Conservation (phyloP, 2,888 invertebrate species). For the Idaea dimidiata region DNA sequence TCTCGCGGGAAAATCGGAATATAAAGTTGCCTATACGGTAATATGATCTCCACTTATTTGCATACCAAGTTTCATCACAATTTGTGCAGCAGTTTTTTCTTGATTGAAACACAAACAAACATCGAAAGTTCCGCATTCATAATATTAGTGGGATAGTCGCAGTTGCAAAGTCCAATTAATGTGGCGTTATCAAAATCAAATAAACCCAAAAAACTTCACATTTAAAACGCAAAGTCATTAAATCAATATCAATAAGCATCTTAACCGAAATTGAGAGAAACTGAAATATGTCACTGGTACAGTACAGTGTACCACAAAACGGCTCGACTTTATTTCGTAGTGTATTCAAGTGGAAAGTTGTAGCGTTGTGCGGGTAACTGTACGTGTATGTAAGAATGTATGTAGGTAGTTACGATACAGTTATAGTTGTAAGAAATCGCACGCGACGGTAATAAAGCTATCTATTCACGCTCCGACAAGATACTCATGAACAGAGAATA, state of each 20-base stretch:
- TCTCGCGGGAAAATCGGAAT: too few relatives aligned
- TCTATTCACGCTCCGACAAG: background rate
- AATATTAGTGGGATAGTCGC: too few relatives aligned
- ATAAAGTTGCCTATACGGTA: too few relatives aligned
- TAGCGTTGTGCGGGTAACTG: background rate
- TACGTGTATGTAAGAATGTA: background rate
- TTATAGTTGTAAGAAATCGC: background rate
- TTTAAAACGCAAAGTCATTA: too few relatives aligned
- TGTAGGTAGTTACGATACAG: background rate
- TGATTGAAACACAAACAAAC: too few relatives aligned
- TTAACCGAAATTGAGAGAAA: background rate
- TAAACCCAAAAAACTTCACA: too few relatives aligned
- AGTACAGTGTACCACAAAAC: background rate
- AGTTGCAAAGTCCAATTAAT: too few relatives aligned
- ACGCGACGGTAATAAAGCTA: background rate
- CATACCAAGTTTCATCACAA: too few relatives aligned
- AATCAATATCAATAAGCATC: background rate
- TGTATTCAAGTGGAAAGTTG: background rate
- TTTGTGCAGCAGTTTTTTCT: too few relatives aligned
- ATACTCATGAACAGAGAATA: background rate
- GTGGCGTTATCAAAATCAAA: too few relatives aligned
- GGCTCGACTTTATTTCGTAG: background rate
- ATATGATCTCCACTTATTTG: too few relatives aligned
- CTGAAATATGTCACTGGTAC: background rate
- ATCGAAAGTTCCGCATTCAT: too few relatives aligned